A percentile compares a stretch with the other conserved stretches of the same genome.
phyloP scores from a whole-genome alignment of 2,888 invertebrate genomes.

The Chrysotoxum bicinctum region DNA sequence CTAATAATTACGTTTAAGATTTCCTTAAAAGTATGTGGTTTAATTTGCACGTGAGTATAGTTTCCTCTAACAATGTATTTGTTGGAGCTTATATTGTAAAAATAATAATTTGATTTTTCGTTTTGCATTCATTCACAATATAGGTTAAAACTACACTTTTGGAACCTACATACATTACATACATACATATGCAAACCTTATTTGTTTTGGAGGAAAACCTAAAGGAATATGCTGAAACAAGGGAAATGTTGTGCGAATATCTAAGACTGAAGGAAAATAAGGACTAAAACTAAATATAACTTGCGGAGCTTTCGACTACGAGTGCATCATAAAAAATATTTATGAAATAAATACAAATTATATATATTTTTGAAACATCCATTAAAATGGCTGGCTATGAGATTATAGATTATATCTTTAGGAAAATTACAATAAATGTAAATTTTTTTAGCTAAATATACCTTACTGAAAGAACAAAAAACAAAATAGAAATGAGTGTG shows the following conservation, averaged over 20 bases:
- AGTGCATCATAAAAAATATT: background rate
- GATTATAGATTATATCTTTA: constrained; percentile 3
- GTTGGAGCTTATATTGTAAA: background rate
- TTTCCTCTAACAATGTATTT: background rate
- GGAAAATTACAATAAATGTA: constrained; percentile 35
- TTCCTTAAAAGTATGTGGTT: background rate
- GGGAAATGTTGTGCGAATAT: constrained; percentile 39
- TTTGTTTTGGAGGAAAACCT: background rate
- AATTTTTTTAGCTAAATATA: constrained; percentile 48
- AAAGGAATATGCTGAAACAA: constrained; percentile 5
- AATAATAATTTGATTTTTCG: constrained; percentile 31
- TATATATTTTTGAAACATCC: constrained; percentile 36
- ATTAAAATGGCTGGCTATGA: constrained; percentile 36
- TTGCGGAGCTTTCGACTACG: background rate
- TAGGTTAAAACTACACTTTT: constrained; percentile 20
- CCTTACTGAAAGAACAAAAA: constrained; percentile 23
- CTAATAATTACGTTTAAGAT: too few species aligned
- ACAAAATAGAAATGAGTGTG: constrained; percentile 35
- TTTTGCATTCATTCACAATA: constrained; percentile 26
- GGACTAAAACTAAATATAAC: constrained; percentile 11
- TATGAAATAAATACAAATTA: constrained; percentile 15
- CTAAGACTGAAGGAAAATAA: constrained; percentile 58
- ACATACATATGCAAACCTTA: background rate
- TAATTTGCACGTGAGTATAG: background rate
- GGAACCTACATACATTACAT: background rate